These are phyloP conservation scores for Glandiceps talaboti DNA, from an alignment of 53 echinoderm and acorn worm genomes.

Conservation along the genomic window DNA sequence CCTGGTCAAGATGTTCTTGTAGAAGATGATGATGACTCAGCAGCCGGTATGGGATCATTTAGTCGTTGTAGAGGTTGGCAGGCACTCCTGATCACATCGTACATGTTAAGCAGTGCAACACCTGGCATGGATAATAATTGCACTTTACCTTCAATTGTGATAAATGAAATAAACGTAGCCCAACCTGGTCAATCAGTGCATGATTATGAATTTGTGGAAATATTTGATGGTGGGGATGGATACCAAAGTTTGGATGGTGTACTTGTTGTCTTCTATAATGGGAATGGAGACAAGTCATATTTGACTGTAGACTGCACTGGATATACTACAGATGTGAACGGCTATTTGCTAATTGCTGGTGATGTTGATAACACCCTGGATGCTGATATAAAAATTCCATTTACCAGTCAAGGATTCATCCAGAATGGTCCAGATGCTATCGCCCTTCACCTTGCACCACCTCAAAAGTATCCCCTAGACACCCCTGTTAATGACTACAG, in stretches of 20 bases:
- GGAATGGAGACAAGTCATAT: constrained; percentile 14
- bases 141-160: constrained; percentile 37
- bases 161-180: constrained; percentile 69
- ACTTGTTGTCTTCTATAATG: constrained; percentile 46
- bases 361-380: constrained; percentile 36
- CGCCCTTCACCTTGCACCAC: constrained; percentile 51
- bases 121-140: constrained; percentile 44
- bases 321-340: constrained; percentile 53
- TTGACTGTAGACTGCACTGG: constrained; percentile 39
- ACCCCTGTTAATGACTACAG: constrained; percentile 20
- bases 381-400: background rate
- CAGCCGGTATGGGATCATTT: constrained; percentile 11
- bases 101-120: constrained; percentile 18
- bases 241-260: constrained; percentile 61
- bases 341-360: constrained; percentile 49
- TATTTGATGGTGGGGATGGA: constrained; percentile 57
- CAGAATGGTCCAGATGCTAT: constrained; percentile 38
- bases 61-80: constrained; percentile 46
- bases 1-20: constrained; percentile 14
- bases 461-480: constrained; percentile 12
- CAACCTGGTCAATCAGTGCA: background rate
- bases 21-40: constrained; percentile 4
- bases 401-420: constrained; percentile 7
- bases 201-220: constrained; percentile 49
- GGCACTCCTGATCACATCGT: constrained; percentile 26